Conservation (phyloP, 1,140 invertebrate genomes). For the Alviniconcha marisindica region DNA sequence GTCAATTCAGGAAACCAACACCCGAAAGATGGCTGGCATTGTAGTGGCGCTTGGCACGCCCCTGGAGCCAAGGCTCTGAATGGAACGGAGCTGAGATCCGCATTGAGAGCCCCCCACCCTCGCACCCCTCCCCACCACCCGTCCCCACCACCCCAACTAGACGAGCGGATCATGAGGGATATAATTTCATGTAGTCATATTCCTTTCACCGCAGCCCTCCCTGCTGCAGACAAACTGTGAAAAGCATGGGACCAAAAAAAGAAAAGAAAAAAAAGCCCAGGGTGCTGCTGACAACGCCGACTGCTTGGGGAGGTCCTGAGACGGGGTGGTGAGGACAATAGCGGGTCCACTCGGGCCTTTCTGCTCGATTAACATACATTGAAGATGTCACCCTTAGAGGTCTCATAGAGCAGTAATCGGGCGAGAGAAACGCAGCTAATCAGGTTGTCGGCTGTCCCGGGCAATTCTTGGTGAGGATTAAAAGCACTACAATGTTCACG, state of each 20-base stretch:
- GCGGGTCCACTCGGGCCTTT: conserved; percentile 14
- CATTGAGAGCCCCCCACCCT: neutral
- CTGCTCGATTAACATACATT: conserved; percentile 22
- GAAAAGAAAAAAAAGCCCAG: neutral
- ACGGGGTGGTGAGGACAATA: neutral
- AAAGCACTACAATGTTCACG: too few species aligned
- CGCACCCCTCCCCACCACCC: too few species aligned
- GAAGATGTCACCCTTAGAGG: conserved; percentile 14
- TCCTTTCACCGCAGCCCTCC: conserved; percentile 1
- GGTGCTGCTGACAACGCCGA: neutral
- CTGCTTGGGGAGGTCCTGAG: neutral
- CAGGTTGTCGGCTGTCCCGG: neutral
- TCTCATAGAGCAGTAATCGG: conserved; percentile 2
- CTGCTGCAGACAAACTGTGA: neutral
- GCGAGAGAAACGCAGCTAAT: conserved; percentile 13
- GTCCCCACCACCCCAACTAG: too few species aligned
- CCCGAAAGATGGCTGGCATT: neutral
- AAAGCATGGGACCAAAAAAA: neutral
- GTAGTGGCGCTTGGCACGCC: neutral
- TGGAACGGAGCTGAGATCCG: neutral
- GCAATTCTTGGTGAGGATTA: too few species aligned
- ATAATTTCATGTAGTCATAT: conserved; percentile 19
- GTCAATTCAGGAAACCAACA: conserved; percentile 20
- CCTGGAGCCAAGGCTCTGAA: neutral
- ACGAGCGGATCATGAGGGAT: neutral